Percentiles rank a stretch among this genome's conserved stretches.
Conservation (phyloP, 2,888 invertebrate species). For the Argyresthia albistria region DNA sequence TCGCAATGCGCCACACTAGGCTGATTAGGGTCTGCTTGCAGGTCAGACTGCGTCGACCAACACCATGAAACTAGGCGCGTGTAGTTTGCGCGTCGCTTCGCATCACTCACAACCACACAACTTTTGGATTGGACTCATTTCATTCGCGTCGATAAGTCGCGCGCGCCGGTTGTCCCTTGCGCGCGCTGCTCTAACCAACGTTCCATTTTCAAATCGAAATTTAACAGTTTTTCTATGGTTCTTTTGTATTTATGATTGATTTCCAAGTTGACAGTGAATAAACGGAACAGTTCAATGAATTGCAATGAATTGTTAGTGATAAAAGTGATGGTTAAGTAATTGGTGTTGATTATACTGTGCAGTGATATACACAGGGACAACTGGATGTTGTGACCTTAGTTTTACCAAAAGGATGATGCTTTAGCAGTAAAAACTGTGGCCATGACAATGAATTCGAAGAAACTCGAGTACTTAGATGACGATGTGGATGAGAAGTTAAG, state of each 20-base stretch:
- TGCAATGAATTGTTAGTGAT: conserved; percentile 19
- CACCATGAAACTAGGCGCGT: conserved; percentile 33
- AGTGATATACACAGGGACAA: conserved; percentile 41
- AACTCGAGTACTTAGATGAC: conserved; percentile 60
- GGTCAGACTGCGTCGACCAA: conserved; percentile 30
- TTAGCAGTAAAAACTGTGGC: conserved; percentile 10
- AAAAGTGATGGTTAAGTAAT: conserved; percentile 12
- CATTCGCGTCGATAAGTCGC: conserved; percentile 53
- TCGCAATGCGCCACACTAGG: conserved; percentile 19
- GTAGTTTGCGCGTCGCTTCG: conserved; percentile 12
- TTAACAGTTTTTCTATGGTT: conserved; percentile 15
- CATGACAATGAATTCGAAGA: conserved; percentile 58
- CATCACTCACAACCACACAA: conserved; percentile 1
- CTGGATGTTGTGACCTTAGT: conserved; percentile 48
- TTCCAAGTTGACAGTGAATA: conserved; percentile 13
- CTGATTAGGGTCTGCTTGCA: conserved; percentile 50
- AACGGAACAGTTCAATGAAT: conserved; percentile 9
- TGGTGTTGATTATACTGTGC: conserved; percentile 18
- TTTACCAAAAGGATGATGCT: conserved; percentile 2
- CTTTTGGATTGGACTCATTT: conserved; percentile 9
- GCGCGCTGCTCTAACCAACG: conserved; percentile 31
- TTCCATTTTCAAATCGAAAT: conserved; percentile 34
- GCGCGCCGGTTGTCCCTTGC: conserved; percentile 37
- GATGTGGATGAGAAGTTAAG: conserved; percentile 61
- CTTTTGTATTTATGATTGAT: neutral